phyloP scores from a whole-genome alignment of 2,113 vertebrate species.

The Tragelaphus buxtoni region DNA sequence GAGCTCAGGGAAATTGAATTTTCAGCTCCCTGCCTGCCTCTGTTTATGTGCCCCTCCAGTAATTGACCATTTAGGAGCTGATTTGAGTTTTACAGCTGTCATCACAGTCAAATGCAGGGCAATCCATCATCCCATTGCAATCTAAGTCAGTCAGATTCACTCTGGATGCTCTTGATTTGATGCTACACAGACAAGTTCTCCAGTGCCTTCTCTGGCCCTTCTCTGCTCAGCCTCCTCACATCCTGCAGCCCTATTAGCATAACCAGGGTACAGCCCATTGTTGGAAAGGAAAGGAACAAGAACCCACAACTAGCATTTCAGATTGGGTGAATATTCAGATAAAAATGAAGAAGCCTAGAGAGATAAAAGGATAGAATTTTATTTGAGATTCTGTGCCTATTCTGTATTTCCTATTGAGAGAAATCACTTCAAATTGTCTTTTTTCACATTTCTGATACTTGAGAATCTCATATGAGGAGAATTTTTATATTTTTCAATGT shows the following conservation, averaged over 20 bases:
- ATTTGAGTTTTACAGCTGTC: constrained; percentile 38
- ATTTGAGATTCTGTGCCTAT: too few species aligned
- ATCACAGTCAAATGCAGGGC: background rate
- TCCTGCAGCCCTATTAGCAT: fast-evolving
- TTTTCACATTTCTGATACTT: background rate
- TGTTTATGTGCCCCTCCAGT: background rate
- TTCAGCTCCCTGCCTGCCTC: background rate
- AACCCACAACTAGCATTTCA: background rate
- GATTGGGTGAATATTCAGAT: background rate
- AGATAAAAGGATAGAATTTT: too few species aligned
- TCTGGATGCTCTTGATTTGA: background rate
- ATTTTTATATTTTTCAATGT: background rate
- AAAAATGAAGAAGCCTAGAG: background rate
- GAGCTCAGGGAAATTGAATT: background rate
- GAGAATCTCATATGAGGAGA: background rate
- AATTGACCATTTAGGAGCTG: constrained; percentile 31
- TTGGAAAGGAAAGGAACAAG: background rate
- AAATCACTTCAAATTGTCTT: background rate
- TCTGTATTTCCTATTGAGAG: background rate
- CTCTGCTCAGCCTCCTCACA: background rate
- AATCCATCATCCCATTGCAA: background rate
- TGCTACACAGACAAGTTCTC: background rate
- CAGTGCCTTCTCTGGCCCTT: background rate
- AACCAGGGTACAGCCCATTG: background rate
- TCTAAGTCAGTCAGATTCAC: background rate